Percentiles rank a stretch among this genome's conserved stretches.
Conservation (phyloP, 2,113 vertebrate species). For the Equus przewalskii region DNA sequence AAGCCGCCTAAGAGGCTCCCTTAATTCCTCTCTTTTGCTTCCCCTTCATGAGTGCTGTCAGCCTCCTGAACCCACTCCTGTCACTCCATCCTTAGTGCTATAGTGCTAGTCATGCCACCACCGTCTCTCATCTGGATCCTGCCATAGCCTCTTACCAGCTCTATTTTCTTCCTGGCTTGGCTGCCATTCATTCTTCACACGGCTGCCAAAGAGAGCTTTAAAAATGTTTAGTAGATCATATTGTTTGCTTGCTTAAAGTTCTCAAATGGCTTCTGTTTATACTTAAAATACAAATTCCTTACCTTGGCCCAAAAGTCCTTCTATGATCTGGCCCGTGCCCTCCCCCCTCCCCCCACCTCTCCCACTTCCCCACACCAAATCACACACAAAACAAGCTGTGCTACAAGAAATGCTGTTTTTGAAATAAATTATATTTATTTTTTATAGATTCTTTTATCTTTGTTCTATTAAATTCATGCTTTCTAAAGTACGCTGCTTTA, state of each 20-base stretch:
- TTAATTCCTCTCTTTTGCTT: background rate
- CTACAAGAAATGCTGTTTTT: background rate
- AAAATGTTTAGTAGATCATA: background rate
- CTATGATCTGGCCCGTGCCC: background rate
- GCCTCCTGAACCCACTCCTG: background rate
- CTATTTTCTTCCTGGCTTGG: background rate
- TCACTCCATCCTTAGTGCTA: background rate
- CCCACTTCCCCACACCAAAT: too few species aligned
- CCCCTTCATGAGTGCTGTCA: background rate
- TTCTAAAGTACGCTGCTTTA: background rate
- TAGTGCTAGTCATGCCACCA: too few species aligned
- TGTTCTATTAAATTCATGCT: background rate
- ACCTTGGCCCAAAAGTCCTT: background rate
- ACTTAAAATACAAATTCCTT: background rate
- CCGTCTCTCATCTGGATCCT: background rate
- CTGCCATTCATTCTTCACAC: background rate
- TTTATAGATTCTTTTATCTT: background rate
- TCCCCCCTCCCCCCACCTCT: rapidly evolving
- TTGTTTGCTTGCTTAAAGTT: background rate
- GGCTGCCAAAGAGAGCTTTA: background rate
- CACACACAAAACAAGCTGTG: background rate
- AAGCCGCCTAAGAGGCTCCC: background rate
- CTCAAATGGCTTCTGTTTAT: background rate
- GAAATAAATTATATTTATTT: background rate
- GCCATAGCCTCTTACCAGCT: background rate